Evolutionary conservation across 1,140 invertebrate species (phyloP).

Genomic region (Radopholus similis): DNA sequence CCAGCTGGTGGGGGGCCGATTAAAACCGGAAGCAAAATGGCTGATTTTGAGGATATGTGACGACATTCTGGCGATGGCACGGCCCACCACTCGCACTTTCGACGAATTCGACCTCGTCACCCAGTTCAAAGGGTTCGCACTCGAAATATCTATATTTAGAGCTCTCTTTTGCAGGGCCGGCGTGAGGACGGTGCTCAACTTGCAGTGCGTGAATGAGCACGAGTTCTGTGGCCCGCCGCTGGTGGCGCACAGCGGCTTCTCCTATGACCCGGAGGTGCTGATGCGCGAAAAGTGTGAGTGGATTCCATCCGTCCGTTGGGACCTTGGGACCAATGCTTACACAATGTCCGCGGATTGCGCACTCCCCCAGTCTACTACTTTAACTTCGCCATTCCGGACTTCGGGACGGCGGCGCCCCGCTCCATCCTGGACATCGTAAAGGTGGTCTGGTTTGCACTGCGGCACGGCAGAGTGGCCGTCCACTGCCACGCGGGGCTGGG

Average conservation of each 20-base stretch:
- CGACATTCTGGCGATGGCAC: conserved; percentile 45
- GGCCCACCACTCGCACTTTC: conserved; percentile 34
- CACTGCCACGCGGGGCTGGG: conserved; percentile 46
- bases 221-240: conserved; percentile 44
- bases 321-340: background rate
- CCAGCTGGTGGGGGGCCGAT: conserved; percentile 28
- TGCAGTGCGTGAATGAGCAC: conserved; percentile 41
- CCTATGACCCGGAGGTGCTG: conserved; percentile 45
- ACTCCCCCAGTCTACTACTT: conserved; percentile 41
- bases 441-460: conserved; percentile 42
- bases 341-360: background rate
- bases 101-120: conserved; percentile 36
- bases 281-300: conserved; percentile 40
- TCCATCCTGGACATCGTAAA: conserved; percentile 40
- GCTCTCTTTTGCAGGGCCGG: background rate
- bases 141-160: background rate
- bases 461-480: conserved; percentile 36
- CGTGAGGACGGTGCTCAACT: conserved; percentile 38
- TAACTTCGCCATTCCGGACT: conserved; percentile 49
- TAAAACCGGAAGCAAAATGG: background rate
- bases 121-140: conserved; percentile 35
- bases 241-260: conserved; percentile 30
- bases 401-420: conserved; percentile 21
- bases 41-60: conserved; percentile 39
- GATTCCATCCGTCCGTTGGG: no score